Percentiles rank a stretch among this genome's conserved stretches.
Evolutionary conservation across 2,797 vertebrate genomes (phyloP).

Genomic region (Myoxocephalus aenaeus): DNA sequence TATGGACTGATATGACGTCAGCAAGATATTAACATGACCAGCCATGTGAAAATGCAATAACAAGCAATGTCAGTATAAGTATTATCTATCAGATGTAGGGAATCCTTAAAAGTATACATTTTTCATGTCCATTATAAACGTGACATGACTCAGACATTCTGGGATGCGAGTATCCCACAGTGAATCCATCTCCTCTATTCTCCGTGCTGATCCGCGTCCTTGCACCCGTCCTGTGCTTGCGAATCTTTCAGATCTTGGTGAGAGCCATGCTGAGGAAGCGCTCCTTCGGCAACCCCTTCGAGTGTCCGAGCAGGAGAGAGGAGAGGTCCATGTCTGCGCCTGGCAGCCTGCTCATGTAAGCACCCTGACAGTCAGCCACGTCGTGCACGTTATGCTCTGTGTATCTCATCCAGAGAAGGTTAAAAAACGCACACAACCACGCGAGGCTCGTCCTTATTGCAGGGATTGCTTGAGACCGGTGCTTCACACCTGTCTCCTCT

Average conservation of each 20-base stretch:
- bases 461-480: slow-evolving; percentile 9
- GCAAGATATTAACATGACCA: neutral
- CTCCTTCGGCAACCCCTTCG: slow-evolving; percentile 96
- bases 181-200: neutral
- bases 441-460: neutral
- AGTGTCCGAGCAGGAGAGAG: slow-evolving; percentile 86
- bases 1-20: neutral
- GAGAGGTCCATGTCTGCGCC: slow-evolving; percentile 95
- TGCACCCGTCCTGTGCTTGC: slow-evolving; percentile 2
- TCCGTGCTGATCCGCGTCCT: neutral
- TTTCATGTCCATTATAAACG: neutral
- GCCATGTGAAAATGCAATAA: neutral
- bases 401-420: slow-evolving; percentile 7
- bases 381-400: neutral
- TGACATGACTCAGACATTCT: neutral
- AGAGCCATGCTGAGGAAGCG: slow-evolving; percentile 97
- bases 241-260: slow-evolving; percentile 90
- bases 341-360: slow-evolving; percentile 92
- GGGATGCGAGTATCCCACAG: neutral
- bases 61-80: neutral
- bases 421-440: neutral
- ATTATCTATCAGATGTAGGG: too few species aligned
- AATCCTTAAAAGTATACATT: too few species aligned
- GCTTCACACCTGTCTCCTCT: slow-evolving; percentile 52
- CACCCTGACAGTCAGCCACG: slow-evolving; percentile 9